Evolutionary conservation across 30 jellyfish, hydroid and myxozoan genomes (phyloP), one percentile per base, ranked within the genome.

Genomic region (Aurelia aurita complex sp. Pacific): DNA sequence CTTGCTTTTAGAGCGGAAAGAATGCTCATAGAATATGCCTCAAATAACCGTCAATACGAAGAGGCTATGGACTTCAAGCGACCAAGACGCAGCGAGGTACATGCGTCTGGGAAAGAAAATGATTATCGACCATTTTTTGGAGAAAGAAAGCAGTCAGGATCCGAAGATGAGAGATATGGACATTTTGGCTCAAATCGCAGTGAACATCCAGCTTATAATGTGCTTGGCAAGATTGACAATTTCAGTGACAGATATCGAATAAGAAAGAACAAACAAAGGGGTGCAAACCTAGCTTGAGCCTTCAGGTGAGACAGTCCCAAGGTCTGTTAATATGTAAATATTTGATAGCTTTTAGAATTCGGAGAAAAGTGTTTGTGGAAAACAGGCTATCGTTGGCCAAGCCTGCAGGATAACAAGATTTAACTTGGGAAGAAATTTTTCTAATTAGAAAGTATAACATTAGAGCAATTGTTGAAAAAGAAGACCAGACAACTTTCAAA

Each of bases 31-130:
- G 88, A 79, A 32, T 35, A 60, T 4, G 61, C 18, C 11, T 35
- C 71, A 2, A 79, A 54, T 70, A 79, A 36, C 11, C 66, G 43
- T 53, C 76, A 35, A 42, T 50, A 69, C 74, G 87, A 72, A 3
- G 78, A 77, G 23, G 87, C 77, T 1, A 38, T 73, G 82, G 74
- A 72, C 36, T 42, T 77, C 19, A 83, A 83, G 51, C 57, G 92
- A 40, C 92, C 92, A 15, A 83, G 74, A 54, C 86, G 84, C 52
- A 83, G 92, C 52, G 85, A 83, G 52, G 92, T 83, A 17, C 85
- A 60, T 3, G 85, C 92, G 3, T 54, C 54, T 4, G 92, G 92
- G 42, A 73, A 83, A 59, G 92, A 83, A 61, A 83, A 83, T 53
- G 90, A 81, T 40, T 55, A 64, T 36, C 75, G 85, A 19, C 85